Conservation (phyloP, 2,888 invertebrate species). For the Chrysotoxum bicinctum region DNA sequence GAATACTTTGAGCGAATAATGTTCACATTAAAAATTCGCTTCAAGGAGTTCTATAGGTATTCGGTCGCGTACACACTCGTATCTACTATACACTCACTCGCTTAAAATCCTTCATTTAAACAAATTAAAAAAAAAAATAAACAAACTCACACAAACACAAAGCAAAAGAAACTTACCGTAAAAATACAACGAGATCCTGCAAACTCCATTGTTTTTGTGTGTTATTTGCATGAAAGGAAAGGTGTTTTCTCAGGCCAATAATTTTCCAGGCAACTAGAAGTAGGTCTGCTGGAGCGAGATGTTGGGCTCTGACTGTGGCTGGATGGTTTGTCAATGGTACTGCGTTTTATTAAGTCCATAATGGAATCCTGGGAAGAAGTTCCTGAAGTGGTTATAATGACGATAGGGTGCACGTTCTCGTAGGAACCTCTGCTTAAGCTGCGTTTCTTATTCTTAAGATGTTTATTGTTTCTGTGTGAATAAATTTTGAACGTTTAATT, state of each 20-base stretch:
- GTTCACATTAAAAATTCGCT: conserved; percentile 47
- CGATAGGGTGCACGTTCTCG: conserved; percentile 13
- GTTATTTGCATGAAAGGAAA: conserved; percentile 39
- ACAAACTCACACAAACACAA: too few relatives aligned
- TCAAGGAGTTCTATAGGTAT: not conserved
- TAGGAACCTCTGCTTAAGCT: not conserved
- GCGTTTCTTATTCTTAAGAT: not conserved
- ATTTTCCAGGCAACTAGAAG: conserved; percentile 16
- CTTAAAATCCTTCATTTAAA: not conserved
- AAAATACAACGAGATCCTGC: conserved; percentile 17
- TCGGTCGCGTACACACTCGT: not conserved
- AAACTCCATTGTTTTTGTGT: conserved; percentile 24
- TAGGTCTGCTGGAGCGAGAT: not conserved
- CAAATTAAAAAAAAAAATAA: not conserved
- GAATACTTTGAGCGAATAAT: conserved; percentile 55
- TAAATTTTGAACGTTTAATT: conserved; percentile 43
- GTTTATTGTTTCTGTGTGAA: conserved; percentile 27
- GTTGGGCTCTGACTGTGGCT: not conserved
- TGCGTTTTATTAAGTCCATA: conserved; percentile 52
- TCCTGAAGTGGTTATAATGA: conserved; percentile 29
- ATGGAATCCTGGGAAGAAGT: conserved; percentile 35
- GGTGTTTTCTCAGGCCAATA: conserved; percentile 42
- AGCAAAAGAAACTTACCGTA: conserved; percentile 22
- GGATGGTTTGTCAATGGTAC: conserved; percentile 50
- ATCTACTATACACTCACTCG: not conserved